A percentile compares a stretch with the other conserved stretches of the same genome.
Conservation (phyloP, 2,113 vertebrate species). For the Indicator maculatus region DNA sequence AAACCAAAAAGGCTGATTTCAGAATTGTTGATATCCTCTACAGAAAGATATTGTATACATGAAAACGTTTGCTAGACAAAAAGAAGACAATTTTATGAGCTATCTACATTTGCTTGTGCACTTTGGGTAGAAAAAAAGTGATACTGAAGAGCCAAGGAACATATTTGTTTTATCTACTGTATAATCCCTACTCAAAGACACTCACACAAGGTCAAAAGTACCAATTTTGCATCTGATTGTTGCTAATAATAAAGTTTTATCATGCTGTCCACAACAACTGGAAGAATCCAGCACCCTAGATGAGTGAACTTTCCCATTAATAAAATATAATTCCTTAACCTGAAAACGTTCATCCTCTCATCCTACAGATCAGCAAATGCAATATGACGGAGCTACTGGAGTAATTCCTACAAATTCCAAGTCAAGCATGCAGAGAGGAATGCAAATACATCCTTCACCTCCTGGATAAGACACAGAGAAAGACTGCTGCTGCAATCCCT, state of each 20-base stretch:
- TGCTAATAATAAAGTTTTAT: neutral
- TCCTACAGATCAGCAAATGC: neutral
- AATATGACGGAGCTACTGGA: neutral
- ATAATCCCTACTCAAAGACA: neutral
- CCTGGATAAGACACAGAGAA: neutral
- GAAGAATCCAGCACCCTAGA: neutral
- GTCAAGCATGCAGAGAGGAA: neutral
- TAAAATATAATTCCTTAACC: conserved; percentile 30
- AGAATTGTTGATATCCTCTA: neutral
- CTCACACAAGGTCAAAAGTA: neutral
- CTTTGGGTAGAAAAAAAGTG: neutral
- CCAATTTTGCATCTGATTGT: neutral
- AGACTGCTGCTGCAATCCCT: neutral
- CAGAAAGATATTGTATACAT: neutral
- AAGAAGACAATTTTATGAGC: neutral
- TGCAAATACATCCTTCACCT: neutral
- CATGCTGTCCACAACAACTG: neutral
- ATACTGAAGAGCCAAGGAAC: neutral
- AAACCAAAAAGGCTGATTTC: neutral
- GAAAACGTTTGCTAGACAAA: neutral
- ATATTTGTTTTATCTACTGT: neutral
- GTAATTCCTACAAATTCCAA: neutral
- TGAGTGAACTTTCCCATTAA: conserved; percentile 2
- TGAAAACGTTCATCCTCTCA: neutral
- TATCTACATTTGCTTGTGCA: neutral